Conservation (phyloP, 2,888 invertebrate genomes). For the Automeris io region DNA sequence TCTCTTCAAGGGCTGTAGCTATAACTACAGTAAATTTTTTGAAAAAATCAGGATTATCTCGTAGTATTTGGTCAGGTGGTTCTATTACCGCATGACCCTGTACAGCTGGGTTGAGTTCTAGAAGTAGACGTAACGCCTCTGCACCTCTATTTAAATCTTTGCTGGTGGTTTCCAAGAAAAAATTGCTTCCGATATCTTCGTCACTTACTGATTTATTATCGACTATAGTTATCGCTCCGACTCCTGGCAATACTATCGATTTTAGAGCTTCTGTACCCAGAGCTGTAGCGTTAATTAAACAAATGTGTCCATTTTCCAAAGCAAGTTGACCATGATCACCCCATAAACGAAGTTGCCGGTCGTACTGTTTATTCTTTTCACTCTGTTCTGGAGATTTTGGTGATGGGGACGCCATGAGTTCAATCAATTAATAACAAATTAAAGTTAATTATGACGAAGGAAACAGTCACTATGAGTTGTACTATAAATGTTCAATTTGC, state of each 20-base stretch:
- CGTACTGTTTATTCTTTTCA: slow-evolving; percentile 87
- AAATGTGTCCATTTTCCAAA: slow-evolving; percentile 92
- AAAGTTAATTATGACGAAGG: too few species aligned
- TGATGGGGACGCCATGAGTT: slow-evolving; percentile 80
- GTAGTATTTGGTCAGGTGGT: slow-evolving; percentile 88
- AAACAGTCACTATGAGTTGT: too few species aligned
- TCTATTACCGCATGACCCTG: slow-evolving; percentile 95
- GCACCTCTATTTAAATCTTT: slow-evolving; percentile 91
- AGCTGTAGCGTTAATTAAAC: slow-evolving; percentile 94
- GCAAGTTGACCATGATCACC: slow-evolving; percentile 97
- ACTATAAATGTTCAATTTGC: too few species aligned
- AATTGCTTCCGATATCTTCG: slow-evolving; percentile 96
- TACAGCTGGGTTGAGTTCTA: slow-evolving; percentile 95
- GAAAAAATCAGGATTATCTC: slow-evolving; percentile 92
- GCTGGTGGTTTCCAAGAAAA: slow-evolving; percentile 91
- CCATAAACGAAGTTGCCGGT: slow-evolving; percentile 94
- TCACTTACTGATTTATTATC: slow-evolving; percentile 91
- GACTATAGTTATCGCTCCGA: slow-evolving; percentile 94
- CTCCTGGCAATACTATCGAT: slow-evolving; percentile 95
- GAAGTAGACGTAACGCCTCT: slow-evolving; percentile 86
- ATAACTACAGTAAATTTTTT: slow-evolving; percentile 92
- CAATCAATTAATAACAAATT: not conserved
- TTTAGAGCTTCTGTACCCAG: slow-evolving; percentile 97
- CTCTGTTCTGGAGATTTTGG: slow-evolving; percentile 85
- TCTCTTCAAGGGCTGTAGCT: slow-evolving; percentile 86